phyloP scores from a whole-genome alignment of 2,113 vertebrate species.

The Mugil cephalus region DNA sequence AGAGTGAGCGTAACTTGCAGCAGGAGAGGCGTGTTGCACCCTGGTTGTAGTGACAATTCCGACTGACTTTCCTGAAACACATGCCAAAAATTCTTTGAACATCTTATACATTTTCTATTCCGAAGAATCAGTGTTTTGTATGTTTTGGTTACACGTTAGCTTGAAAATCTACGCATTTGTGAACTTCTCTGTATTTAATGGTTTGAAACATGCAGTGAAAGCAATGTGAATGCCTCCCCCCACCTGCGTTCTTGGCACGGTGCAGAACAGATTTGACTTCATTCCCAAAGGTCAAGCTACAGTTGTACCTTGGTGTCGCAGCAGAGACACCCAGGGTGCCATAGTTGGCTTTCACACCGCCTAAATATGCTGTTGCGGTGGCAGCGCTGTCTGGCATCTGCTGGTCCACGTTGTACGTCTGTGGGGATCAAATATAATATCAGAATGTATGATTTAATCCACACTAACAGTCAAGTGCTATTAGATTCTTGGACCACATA shows the following conservation, averaged over 20 bases:
- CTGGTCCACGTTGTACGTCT: conserved; percentile 87
- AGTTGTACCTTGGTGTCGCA: conserved; percentile 64
- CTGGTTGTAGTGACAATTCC: conserved; percentile 87
- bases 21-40: conserved; percentile 87
- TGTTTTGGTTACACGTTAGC: too few relatives aligned
- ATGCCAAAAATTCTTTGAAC: background rate
- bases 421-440: conserved; percentile 17
- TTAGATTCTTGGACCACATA: too few relatives aligned
- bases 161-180: too few relatives aligned
- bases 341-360: conserved; percentile 87
- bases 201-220: background rate
- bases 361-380: conserved; percentile 86
- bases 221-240: background rate
- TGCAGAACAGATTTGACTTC: conserved; percentile 85
- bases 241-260: conserved; percentile 83
- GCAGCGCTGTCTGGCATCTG: conserved; percentile 89
- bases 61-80: conserved; percentile 84
- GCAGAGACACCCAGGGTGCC: conserved; percentile 85
- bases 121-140: background rate
- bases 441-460: background rate
- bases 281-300: conserved; percentile 72
- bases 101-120: background rate
- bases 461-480: background rate
- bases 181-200: background rate
- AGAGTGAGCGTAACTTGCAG: conserved; percentile 79